Conservation (phyloP, 2,113 vertebrate species). For the Eudyptes chrysolophus region DNA sequence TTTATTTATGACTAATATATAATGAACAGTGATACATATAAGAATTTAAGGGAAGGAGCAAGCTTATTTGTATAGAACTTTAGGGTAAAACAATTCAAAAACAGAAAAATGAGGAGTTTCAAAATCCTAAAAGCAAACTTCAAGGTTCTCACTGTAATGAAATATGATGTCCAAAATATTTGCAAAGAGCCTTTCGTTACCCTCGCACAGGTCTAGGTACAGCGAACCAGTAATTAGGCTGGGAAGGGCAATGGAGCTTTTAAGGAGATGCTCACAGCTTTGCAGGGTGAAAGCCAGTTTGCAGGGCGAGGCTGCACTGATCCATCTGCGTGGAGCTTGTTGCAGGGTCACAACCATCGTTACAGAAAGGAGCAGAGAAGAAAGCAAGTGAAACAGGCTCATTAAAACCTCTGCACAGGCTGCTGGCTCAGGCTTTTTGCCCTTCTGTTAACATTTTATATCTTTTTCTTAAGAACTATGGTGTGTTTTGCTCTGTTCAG, state of each 20-base stretch:
- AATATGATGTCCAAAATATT: neutral
- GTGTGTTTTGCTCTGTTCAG: neutral
- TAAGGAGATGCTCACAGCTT: neutral
- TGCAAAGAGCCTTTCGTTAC: neutral
- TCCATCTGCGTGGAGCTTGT: accelerated
- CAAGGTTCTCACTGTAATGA: neutral
- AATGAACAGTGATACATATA: neutral
- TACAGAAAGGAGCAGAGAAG: neutral
- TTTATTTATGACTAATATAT: neutral
- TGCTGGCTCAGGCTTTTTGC: neutral
- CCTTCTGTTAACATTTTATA: neutral
- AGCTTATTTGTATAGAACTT: neutral
- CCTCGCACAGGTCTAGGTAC: neutral
- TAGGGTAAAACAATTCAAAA: neutral
- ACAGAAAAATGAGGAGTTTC: neutral
- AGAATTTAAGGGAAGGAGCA: neutral
- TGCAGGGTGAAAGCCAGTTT: neutral
- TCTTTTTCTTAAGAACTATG: accelerated
- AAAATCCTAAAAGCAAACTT: neutral
- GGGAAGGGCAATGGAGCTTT: neutral
- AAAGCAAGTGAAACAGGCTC: neutral
- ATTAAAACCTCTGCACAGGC: neutral
- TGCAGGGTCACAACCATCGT: neutral
- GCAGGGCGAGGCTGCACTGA: neutral
- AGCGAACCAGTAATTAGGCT: accelerated